Percentiles rank a stretch among this genome's conserved stretches.
Evolutionary conservation across 1,140 invertebrate genomes (phyloP).

Genomic region (Calephelis nemesis): DNA sequence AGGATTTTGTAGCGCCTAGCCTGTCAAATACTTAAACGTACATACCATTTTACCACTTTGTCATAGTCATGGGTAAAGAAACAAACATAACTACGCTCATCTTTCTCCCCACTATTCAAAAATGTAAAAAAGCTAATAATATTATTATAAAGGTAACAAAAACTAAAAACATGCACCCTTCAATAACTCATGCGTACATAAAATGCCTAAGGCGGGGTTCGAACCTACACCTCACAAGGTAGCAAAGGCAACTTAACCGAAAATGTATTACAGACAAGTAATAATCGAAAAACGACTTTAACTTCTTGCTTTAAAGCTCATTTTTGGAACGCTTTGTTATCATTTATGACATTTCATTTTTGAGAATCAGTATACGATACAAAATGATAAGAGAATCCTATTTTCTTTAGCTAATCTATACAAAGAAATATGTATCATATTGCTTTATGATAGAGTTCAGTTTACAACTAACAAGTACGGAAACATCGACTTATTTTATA

Average conservation of each 20-base stretch:
- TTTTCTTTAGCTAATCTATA: constrained; percentile 34
- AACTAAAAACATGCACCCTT: constrained; percentile 37
- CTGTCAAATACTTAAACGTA: too few relatives aligned
- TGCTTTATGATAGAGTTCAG: constrained; percentile 8
- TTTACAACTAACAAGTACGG: constrained; percentile 17
- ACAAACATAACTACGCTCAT: too few relatives aligned
- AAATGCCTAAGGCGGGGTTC: constrained; percentile 50
- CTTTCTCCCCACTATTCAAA: neutral
- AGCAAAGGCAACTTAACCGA: constrained; percentile 30
- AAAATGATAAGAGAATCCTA: constrained; percentile 48
- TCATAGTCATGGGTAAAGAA: too few relatives aligned
- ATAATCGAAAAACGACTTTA: constrained; percentile 26
- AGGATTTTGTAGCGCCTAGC: too few relatives aligned
- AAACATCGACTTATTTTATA: constrained; percentile 47
- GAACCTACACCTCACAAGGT: constrained; percentile 46
- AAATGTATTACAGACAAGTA: constrained; percentile 28
- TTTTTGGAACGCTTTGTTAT: constrained; percentile 21
- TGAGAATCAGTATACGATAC: constrained; percentile 29
- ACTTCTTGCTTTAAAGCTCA: constrained; percentile 24
- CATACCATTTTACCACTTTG: too few relatives aligned
- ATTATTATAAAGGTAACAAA: constrained; percentile 24
- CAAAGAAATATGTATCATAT: constrained; percentile 33
- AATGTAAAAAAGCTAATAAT: neutral
- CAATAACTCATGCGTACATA: constrained; percentile 45
- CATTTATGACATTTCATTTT: constrained; percentile 31